Evolutionary conservation across 2,888 invertebrate genomes (phyloP), one percentile per base, ranked within the genome.

Genomic region (Leptinotarsa haldemani): DNA sequence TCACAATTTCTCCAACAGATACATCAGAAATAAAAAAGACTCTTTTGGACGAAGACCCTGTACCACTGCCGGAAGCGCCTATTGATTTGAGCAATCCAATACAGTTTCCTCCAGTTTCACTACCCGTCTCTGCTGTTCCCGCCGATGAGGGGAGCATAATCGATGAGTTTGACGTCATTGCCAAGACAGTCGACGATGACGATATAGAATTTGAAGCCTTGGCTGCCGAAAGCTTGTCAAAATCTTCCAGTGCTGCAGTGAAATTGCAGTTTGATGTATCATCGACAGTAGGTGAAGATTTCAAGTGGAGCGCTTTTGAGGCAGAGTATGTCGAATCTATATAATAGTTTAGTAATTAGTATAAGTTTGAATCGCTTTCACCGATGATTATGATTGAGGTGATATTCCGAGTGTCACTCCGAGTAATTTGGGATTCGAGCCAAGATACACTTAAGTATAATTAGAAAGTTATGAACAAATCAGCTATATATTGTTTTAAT

Each of bases 201-300:
- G 91, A 94, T 83, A 93, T 94, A 83, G 95, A 95, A 87, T 95
- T 95, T 86, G 92, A 93, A 48, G 90, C 92, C 82, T 86, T 95
- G 89, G 95, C 95, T 20, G 91, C 92, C n/a, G 94, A 94, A 87
- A 94, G 94, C 30, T 88, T 94, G 80, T 88, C 89, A 3, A 92
- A 92, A 84, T 86, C 89, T 75, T 89, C 76, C 25, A 69, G 63
- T 30, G 76, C 76, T 63, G 58, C 70, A 47, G 64, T 70, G 16
- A 75, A 61, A 61, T 56, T 77, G 56, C 71, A 75, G 9, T 47
- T 74, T 30, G 50, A 50, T 71, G 52, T 77, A 65, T 88, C 89
- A 50, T 85, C 88, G 46, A 88, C 87, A 83, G 85, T 85, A 73
- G 81, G 87, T 67, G 83, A 87, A 12, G 64, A 71, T 20, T 83